Evolutionary conservation across 1,140 invertebrate genomes (phyloP).

Genomic region (Ips nitidus): DNA sequence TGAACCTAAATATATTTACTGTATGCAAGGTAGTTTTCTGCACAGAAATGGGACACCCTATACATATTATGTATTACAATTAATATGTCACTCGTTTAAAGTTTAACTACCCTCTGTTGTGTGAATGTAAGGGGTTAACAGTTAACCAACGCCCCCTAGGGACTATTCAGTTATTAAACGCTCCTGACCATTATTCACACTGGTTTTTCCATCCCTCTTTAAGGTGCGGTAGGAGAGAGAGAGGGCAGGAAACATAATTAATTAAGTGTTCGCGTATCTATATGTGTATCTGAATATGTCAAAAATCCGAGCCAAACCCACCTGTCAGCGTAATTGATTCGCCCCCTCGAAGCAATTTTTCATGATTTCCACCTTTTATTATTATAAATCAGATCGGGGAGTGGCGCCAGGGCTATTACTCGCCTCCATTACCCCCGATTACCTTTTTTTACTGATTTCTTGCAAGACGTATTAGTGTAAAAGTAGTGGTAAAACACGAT

Average conservation of each 20-base stretch:
- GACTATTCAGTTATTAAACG: neutral
- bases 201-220: neutral
- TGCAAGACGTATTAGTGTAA: conserved; percentile 11
- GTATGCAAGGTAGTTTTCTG: too few species aligned
- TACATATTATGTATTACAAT: conserved; percentile 2
- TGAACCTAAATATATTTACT: neutral
- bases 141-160: neutral
- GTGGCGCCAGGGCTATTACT: conserved; percentile 15
- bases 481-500: conserved; percentile 22
- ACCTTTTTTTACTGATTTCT: neutral
- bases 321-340: conserved; percentile 29
- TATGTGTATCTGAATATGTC: neutral
- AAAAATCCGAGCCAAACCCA: conserved; percentile 15
- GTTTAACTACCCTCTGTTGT: neutral
- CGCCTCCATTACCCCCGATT: conserved; percentile 21
- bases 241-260: neutral
- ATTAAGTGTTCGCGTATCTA: neutral
- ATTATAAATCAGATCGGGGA: conserved; percentile 19
- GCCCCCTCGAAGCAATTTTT: conserved; percentile 22
- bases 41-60: neutral
- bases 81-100: neutral
- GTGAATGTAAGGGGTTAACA: neutral
- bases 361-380: conserved; percentile 17
- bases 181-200: neutral
- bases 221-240: neutral